Conservation (phyloP, 2,797 vertebrate species). For the Rhadinocentrus ornatus region DNA sequence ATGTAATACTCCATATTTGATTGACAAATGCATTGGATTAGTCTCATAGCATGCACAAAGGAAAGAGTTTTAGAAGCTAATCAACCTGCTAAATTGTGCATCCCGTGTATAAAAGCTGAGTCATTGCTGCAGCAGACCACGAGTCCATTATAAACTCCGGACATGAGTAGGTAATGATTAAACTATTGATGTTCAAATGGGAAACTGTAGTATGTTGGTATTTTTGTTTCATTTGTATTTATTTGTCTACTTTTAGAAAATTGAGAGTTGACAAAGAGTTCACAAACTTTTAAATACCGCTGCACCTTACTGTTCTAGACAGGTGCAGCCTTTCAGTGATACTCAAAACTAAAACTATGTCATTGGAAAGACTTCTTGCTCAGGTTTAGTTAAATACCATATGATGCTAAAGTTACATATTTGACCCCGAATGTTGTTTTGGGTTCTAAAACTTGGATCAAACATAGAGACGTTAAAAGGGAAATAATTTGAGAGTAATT, state of each 20-base stretch:
- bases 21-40: neutral
- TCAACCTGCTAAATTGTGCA: neutral
- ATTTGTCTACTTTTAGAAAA: neutral
- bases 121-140: neutral
- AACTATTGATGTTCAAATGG: conserved; percentile 1
- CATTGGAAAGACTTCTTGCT: conserved; percentile 19
- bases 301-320: neutral
- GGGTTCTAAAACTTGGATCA: conserved; percentile 47
- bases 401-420: conserved; percentile 13
- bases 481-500: conserved; percentile 61
- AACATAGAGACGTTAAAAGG: conserved; percentile 38
- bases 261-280: neutral
- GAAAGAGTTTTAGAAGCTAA: neutral
- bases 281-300: neutral
- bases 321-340: neutral
- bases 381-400: conserved; percentile 1
- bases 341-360: conserved; percentile 3
- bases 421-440: conserved; percentile 48
- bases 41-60: neutral
- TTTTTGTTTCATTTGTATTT: neutral
- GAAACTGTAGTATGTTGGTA: neutral
- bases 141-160: neutral
- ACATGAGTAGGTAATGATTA: neutral
- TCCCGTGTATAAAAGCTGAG: neutral
- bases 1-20: neutral